A percentile compares a stretch with the other conserved stretches of the same genome.
Evolutionary conservation across 2,797 vertebrate species (phyloP).

Genomic region (Anguilla pacifica): DNA sequence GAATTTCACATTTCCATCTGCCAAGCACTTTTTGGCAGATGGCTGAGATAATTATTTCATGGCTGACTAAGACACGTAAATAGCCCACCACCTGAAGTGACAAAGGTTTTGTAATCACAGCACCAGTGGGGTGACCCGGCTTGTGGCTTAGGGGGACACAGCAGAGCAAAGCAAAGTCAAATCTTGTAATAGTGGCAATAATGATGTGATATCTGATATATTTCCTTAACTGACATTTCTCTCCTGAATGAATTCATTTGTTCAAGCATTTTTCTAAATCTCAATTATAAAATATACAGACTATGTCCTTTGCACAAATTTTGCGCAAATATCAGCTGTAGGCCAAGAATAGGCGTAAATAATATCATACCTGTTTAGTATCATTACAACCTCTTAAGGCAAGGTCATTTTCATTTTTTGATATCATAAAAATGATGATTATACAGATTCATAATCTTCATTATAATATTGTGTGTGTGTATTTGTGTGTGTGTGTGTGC

Average conservation of each 20-base stretch:
- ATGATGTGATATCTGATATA: background rate
- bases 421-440: background rate
- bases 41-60: constrained; percentile 38
- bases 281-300: background rate
- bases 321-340: background rate
- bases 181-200: background rate
- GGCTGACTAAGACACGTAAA: constrained; percentile 25
- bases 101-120: constrained; percentile 35
- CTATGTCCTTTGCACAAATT: background rate
- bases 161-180: constrained; percentile 4
- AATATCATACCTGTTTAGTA: background rate
- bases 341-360: background rate
- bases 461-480: background rate
- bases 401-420: background rate
- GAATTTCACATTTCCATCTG: constrained; percentile 34
- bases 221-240: background rate
- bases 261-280: background rate
- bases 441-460: background rate
- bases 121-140: constrained; percentile 25
- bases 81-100: constrained; percentile 36
- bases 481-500: background rate
- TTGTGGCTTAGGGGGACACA: constrained; percentile 11
- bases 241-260: background rate
- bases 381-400: background rate
- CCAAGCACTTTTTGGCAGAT: constrained; percentile 34